Conservation (phyloP, 2,797 vertebrate species). For the Ambastaia sidthimunki region DNA sequence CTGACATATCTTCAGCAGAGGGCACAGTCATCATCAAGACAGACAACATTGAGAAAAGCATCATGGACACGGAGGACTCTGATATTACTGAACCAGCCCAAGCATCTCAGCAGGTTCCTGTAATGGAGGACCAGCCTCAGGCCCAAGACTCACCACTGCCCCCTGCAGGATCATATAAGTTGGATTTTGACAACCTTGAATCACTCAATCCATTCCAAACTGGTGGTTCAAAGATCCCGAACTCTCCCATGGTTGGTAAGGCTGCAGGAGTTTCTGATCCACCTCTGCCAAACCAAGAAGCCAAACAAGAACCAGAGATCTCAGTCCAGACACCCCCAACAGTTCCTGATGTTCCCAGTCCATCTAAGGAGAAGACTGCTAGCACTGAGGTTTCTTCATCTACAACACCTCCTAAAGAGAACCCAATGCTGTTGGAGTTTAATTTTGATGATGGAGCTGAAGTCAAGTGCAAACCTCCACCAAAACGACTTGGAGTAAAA, state of each 20-base stretch:
- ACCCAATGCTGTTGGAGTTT: slow-evolving; percentile 81
- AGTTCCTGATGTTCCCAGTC: neutral
- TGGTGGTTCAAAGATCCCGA: slow-evolving; percentile 68
- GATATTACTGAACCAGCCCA: slow-evolving; percentile 8
- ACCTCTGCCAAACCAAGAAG: neutral
- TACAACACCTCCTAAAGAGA: slow-evolving; percentile 56
- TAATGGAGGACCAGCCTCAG: slow-evolving; percentile 32
- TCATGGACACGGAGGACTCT: neutral
- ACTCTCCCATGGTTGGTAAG: slow-evolving; percentile 63
- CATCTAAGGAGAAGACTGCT: slow-evolving; percentile 42
- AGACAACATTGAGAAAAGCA: slow-evolving; percentile 44
- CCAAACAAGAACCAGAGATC: slow-evolving; percentile 16
- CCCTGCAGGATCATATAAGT: slow-evolving; percentile 62
- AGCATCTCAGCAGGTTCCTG: slow-evolving; percentile 16
- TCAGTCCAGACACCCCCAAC: neutral
- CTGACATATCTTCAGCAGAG: slow-evolving; percentile 68
- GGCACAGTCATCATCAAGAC: slow-evolving; percentile 74
- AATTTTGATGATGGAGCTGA: slow-evolving; percentile 75
- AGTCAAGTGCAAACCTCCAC: slow-evolving; percentile 73
- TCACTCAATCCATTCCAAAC: slow-evolving; percentile 72
- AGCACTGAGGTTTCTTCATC: slow-evolving; percentile 46
- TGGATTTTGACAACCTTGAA: slow-evolving; percentile 73
- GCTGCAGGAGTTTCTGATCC: slow-evolving; percentile 33
- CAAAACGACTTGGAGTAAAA: slow-evolving; percentile 76
- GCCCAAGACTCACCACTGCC: slow-evolving; percentile 66